Base-by-base conservation (phyloP, 2,888 invertebrate species). In the Congeria kusceri region DNA sequence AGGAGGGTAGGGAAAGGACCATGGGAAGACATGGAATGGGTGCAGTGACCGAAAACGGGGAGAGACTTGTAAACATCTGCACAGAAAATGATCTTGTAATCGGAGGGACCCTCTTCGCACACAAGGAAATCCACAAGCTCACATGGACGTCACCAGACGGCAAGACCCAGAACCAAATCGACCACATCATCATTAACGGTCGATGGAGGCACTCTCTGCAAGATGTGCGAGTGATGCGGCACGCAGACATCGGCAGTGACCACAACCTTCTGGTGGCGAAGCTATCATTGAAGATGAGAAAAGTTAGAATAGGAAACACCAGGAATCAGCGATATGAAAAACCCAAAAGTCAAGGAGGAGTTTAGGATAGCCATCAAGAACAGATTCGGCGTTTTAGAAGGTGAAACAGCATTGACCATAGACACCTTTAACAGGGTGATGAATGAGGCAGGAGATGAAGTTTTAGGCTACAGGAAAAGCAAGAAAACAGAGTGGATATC, bases 111-210 rank as follows among this genome's bases (percentile, higher is more conserved):
- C 44, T 39, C 18, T 62, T 62, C 29, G 61, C 29, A 5, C 61
- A 61, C 32, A 61, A 61, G 18, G n/a, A 56, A 1, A 78, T 79
- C 13, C 71, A 79, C 65, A 81, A 71, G 53, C 20, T 57, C 11
- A 82, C 75, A 49, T 76, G 79, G 72, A 72, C 20, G 11, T 81
- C 77, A 15, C 74, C 78, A n/a, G 80, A 77, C 64, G 46, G 46
- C 25, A 29, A 5, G 20, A 67, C 63, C 18, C 63, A 67, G 56
- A 80, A 77, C 59, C 76, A 77, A 53, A 77, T 74, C 25, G 80
- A 72, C 44, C 70, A 70, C 56, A 20, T 69, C 15, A 23, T 47
- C 32, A 32, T 32, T 9, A 32, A 32, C 27, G 15, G 32, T 11
- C 62, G 44, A 63, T 73, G 53, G 56, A 61, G 64, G 53, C 27